Percentiles rank a stretch among this genome's conserved stretches.
Evolutionary conservation across 2,888 invertebrate genomes (phyloP).

Genomic region (Latrodectus elegans): DNA sequence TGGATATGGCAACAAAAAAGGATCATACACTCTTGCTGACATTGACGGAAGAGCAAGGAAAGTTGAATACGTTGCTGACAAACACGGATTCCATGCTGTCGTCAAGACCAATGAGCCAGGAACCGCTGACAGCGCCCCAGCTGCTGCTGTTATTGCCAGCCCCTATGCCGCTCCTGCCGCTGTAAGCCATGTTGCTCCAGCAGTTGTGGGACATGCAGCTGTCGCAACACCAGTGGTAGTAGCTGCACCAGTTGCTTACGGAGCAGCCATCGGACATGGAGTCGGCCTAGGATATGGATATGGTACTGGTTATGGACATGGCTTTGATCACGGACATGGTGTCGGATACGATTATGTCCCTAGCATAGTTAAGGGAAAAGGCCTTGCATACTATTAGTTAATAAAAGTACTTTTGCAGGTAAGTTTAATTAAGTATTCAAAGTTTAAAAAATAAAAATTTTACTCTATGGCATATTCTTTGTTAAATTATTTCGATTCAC

Average conservation of each 20-base stretch:
- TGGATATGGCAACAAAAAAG: conserved; percentile 64
- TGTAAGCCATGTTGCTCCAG: conserved; percentile 25
- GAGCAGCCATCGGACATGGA: conserved; percentile 6
- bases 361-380: too few species aligned
- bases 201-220: conserved; percentile 4
- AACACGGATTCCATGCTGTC: conserved; percentile 52
- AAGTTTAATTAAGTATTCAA: too few species aligned
- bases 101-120: conserved; percentile 67
- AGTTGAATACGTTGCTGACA: conserved; percentile 69
- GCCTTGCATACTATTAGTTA: too few species aligned
- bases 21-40: conserved; percentile 68
- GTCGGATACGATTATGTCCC: too few species aligned
- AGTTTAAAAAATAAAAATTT: too few species aligned
- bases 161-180: conserved; percentile 35
- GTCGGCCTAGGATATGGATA: background rate
- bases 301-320: background rate
- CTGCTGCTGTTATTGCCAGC: conserved; percentile 33
- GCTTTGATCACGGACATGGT: background rate
- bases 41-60: conserved; percentile 67
- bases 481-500: too few species aligned
- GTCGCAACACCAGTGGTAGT: too few species aligned
- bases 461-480: too few species aligned
- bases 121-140: conserved; percentile 53
- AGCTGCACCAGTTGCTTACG: conserved; percentile 15
- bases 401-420: too few species aligned